Conservation (phyloP, 92 coral and sea anemone genomes). For the Zoanthus sociatus region DNA sequence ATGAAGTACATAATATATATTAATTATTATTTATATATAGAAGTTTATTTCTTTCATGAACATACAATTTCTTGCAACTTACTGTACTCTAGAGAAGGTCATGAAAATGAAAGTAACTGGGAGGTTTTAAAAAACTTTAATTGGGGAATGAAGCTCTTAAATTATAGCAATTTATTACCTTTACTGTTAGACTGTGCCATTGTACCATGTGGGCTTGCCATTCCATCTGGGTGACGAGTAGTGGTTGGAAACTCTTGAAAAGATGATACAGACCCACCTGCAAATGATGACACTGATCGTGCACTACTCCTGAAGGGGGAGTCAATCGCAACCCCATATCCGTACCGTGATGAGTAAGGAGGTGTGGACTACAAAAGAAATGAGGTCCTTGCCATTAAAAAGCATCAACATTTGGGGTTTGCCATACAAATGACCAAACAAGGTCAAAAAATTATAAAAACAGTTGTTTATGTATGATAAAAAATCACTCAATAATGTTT, state of each 20-base stretch:
- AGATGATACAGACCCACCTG: constrained; percentile 93
- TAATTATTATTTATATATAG: no score
- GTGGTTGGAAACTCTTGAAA: constrained; percentile 81
- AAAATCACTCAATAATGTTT: no score
- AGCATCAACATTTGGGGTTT: no score
- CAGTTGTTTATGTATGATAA: no score
- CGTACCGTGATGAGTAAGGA: constrained; percentile 67
- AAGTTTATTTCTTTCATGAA: no score
- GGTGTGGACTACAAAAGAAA: constrained; percentile 61
- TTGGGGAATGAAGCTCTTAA: no score
- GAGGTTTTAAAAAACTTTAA: background rate
- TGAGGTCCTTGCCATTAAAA: background rate
- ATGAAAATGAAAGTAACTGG: no score
- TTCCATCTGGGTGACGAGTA: constrained; percentile 57
- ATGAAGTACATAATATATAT: no score
- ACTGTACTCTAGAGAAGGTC: no score
- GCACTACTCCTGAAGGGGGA: constrained; percentile 84
- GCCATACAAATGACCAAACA: background rate
- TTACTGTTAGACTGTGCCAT: constrained; percentile 93
- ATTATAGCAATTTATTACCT: constrained; percentile 55
- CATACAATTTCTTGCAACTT: no score
- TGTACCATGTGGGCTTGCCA: constrained; percentile 77
- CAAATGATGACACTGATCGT: constrained; percentile 79
- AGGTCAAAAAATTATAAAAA: no score
- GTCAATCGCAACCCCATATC: constrained; percentile 58